Conservation (phyloP, 2,888 invertebrate genomes). For the Taphrorychus bicolor region DNA sequence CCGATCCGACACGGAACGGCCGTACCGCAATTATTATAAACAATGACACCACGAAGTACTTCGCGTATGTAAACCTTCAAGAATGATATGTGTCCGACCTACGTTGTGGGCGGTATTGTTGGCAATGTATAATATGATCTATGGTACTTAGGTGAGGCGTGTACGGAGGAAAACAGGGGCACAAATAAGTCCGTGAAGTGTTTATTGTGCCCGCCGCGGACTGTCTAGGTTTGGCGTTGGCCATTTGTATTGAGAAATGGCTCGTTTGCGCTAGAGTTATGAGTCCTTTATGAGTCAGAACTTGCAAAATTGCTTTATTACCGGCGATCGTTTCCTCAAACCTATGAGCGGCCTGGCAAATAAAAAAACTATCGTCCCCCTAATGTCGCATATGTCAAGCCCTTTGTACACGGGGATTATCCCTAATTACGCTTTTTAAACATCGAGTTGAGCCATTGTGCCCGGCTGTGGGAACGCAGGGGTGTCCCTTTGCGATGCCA, state of each 20-base stretch:
- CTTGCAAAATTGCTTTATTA: background rate
- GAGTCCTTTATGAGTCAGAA: background rate
- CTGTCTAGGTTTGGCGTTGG: slow-evolving; percentile 22
- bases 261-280: slow-evolving; percentile 20
- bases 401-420: slow-evolving; percentile 56
- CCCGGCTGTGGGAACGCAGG: slow-evolving; percentile 57
- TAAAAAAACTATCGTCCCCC: slow-evolving; percentile 11
- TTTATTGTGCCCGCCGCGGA: slow-evolving; percentile 22
- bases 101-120: slow-evolving; percentile 36
- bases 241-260: slow-evolving; percentile 33
- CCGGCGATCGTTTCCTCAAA: background rate
- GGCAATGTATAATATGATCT: slow-evolving; percentile 28
- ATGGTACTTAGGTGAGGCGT: slow-evolving; percentile 35
- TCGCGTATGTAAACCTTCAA: slow-evolving; percentile 26
- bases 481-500: slow-evolving; percentile 47
- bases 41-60: slow-evolving; percentile 25
- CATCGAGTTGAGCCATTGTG: slow-evolving; percentile 56
- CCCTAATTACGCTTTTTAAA: slow-evolving; percentile 60
- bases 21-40: slow-evolving; percentile 18
- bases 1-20: background rate
- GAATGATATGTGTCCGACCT: slow-evolving; percentile 28
- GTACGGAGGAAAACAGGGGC: slow-evolving; percentile 38
- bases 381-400: slow-evolving; percentile 56
- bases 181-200: slow-evolving; percentile 35
- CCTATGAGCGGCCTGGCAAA: background rate